phyloP scores from a whole-genome alignment of 2,888 invertebrate genomes.

The Diadegma fenestrale region DNA sequence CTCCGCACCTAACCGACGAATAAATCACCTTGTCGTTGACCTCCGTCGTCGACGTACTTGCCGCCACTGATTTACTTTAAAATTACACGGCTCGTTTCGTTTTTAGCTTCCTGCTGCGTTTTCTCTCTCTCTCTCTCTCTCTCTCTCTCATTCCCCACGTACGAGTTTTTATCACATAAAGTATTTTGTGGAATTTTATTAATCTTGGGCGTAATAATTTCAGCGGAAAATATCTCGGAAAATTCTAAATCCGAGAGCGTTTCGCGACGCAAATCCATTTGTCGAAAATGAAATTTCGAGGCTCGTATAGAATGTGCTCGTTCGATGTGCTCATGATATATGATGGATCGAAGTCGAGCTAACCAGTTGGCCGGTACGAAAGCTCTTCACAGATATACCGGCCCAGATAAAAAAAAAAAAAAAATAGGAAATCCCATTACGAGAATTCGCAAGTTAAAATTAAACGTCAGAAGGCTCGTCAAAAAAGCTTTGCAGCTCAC shows the following conservation, averaged over 20 bases:
- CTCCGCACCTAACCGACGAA: conserved; percentile 43
- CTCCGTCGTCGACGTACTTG: conserved; percentile 74
- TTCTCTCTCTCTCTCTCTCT: too few species aligned
- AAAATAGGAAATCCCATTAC: conserved; percentile 20
- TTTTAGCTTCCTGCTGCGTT: background rate
- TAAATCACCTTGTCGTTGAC: conserved; percentile 71
- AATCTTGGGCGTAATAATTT: background rate
- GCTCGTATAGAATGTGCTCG: too few species aligned
- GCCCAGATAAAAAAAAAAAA: background rate
- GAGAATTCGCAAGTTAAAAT: conserved; percentile 75
- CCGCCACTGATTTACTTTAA: conserved; percentile 73
- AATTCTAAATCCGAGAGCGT: too few species aligned
- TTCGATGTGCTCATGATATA: background rate
- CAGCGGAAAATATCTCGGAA: background rate
- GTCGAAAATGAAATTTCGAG: too few species aligned
- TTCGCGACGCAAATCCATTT: too few species aligned
- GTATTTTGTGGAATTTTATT: background rate
- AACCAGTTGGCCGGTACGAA: background rate
- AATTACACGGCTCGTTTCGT: conserved; percentile 80
- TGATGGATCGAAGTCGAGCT: background rate
- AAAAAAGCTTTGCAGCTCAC: conserved; percentile 19
- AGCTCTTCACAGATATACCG: background rate
- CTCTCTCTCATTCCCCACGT: background rate
- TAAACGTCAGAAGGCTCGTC: conserved; percentile 63
- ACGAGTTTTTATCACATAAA: background rate